Evolutionary conservation across 2,113 vertebrate genomes (phyloP).

Genomic region (Sturnira hondurensis): DNA sequence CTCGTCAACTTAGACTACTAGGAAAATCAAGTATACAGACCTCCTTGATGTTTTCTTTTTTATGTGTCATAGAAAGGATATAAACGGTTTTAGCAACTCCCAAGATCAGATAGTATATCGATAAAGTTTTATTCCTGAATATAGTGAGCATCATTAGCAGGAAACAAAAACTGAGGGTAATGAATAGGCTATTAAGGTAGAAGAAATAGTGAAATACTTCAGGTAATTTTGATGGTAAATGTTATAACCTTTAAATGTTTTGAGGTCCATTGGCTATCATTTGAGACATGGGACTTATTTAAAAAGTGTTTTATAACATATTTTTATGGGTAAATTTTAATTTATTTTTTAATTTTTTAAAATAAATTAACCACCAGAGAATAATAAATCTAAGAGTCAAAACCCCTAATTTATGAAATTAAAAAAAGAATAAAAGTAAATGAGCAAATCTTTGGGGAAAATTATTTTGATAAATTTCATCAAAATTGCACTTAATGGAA

Average conservation of each 20-base stretch:
- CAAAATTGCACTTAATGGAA: constrained; percentile 51
- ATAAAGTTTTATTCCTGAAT: neutral
- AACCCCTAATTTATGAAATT: neutral
- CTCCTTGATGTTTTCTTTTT: neutral
- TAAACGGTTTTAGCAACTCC: neutral
- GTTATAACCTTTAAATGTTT: neutral
- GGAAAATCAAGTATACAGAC: neutral
- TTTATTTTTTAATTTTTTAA: constrained; percentile 46
- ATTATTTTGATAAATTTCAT: constrained; percentile 60
- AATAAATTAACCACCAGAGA: constrained; percentile 60
- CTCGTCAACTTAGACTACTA: neutral
- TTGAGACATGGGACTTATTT: neutral
- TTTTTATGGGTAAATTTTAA: constrained; percentile 47
- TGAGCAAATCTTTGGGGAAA: neutral
- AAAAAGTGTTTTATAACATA: constrained; percentile 9
- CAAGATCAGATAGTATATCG: neutral
- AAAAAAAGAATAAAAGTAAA: constrained; percentile 24
- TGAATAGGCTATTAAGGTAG: neutral
- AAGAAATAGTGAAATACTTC: constrained; percentile 7
- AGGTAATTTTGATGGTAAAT: neutral
- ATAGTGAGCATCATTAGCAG: neutral
- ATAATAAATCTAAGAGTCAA: neutral
- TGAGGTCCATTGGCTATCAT: neutral
- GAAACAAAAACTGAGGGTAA: neutral
- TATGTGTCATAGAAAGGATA: neutral